Conservation (phyloP, 2,797 vertebrate genomes). For the Mormyrus hasselquistii region DNA sequence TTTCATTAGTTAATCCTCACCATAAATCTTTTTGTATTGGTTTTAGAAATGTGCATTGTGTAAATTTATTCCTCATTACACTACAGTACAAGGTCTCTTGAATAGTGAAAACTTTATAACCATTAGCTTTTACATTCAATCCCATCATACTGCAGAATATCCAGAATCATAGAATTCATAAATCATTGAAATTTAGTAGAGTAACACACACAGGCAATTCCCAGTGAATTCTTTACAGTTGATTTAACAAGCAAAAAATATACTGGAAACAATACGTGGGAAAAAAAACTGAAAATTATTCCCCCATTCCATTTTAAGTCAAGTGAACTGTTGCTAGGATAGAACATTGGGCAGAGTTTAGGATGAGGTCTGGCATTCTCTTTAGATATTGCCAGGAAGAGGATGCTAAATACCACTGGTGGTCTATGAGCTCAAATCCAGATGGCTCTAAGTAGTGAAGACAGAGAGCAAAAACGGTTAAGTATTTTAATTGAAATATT, state of each 20-base stretch:
- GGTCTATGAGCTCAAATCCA: not conserved
- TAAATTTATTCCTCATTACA: not conserved
- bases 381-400: not conserved
- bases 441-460: not conserved
- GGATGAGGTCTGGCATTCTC: not conserved
- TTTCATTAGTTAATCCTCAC: not conserved
- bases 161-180: not conserved
- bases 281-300: not conserved
- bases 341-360: not conserved
- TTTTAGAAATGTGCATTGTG: not conserved
- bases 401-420: not conserved
- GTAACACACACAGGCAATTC: not conserved
- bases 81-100: not conserved
- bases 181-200: not conserved
- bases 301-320: not conserved
- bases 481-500: conserved; percentile 7
- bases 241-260: not conserved
- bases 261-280: not conserved
- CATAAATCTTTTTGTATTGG: not conserved
- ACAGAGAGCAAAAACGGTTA: not conserved
- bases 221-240: not conserved
- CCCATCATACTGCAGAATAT: not conserved
- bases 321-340: not conserved
- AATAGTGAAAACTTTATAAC: not conserved
- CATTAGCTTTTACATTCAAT: not conserved